Evolutionary conservation across 2,888 invertebrate genomes (phyloP).

Genomic region (Harpalus rubripes): DNA sequence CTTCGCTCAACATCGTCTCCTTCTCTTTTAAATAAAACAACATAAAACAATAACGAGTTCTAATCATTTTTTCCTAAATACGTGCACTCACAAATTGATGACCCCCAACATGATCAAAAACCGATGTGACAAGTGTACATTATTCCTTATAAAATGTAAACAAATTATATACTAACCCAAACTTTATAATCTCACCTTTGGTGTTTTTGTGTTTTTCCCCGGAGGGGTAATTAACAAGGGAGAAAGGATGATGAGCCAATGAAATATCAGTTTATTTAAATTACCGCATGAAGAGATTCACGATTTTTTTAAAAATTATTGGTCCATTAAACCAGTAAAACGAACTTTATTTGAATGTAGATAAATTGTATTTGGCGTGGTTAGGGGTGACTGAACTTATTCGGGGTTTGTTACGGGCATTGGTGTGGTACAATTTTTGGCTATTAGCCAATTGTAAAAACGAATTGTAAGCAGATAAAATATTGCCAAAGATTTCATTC

Average conservation of each 20-base stretch:
- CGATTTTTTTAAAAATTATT: constrained; percentile 6
- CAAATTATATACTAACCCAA: background rate
- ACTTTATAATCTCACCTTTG: background rate
- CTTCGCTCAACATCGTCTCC: too few species aligned
- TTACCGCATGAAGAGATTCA: constrained; percentile 11
- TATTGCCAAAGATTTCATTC: constrained; percentile 1
- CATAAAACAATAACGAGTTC: too few species aligned
- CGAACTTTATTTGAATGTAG: background rate
- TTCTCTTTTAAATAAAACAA: too few species aligned
- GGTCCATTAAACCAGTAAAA: background rate
- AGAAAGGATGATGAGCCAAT: constrained; percentile 11
- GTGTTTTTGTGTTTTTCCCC: background rate
- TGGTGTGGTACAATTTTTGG: constrained; percentile 29
- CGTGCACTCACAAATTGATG: too few species aligned
- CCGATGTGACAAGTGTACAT: too few species aligned
- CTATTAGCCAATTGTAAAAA: constrained; percentile 27
- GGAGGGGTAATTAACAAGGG: background rate
- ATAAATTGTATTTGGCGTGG: constrained; percentile 13
- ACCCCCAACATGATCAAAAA: too few species aligned
- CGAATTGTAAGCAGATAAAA: constrained; percentile 5
- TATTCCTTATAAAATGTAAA: background rate
- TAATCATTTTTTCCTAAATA: too few species aligned
- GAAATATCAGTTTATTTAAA: constrained; percentile 24
- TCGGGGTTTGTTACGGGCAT: constrained; percentile 26
- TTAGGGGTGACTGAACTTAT: constrained; percentile 35